Base-by-base conservation (phyloP, 1,140 invertebrate genomes). In the Cydia pomonella region DNA sequence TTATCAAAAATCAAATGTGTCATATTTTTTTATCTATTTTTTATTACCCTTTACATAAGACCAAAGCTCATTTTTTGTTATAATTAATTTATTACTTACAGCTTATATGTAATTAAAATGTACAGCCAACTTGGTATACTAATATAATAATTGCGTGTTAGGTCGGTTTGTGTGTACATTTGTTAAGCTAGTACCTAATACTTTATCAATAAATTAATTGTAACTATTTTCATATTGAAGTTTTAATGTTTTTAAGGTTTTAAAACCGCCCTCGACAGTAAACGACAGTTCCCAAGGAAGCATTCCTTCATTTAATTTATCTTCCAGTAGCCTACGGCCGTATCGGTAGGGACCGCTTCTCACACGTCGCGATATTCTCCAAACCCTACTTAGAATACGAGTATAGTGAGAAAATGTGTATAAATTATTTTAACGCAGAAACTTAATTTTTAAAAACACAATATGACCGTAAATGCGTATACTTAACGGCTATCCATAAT, bases 121-220 rank as follows among this genome's bases (percentile, higher is more conserved):
- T 80, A 81, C 79, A 83, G 80, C 50, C 71, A 66, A 76, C 64
- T 75, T 71, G 66, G 74, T 50, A 64, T 73, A 72, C 62, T 73
- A 79, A 66, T 82, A 84, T 83, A 86, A 66, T 63, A 74, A 73
- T 75, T 75, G 79, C 77, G 82, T 84, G 77, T 79, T 82, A 82
- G 53, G 62, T 79, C 73, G 76, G 76, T 82, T 79, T 79, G 85
- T 86, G 84, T 90, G 86, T 88, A 87, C 76, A 87, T 88, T 88
- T 82, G 84, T 86, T 76, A 84, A 87, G 77, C 44, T 80, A 81
- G 73, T 85, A 84, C 73, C 75, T 84, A 79, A 80, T 77, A 78
- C 76, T 78, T 80, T 85, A 85, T 87, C 86, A 88, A 87, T 90
- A 88, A 88, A 90, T 84, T 88, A 87, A 89, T 85, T 87, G 82